A percentile compares a stretch with the other conserved stretches of the same genome.
Evolutionary conservation across 2,113 vertebrate species (phyloP).

Genomic region (Todiramphus saurophagus): DNA sequence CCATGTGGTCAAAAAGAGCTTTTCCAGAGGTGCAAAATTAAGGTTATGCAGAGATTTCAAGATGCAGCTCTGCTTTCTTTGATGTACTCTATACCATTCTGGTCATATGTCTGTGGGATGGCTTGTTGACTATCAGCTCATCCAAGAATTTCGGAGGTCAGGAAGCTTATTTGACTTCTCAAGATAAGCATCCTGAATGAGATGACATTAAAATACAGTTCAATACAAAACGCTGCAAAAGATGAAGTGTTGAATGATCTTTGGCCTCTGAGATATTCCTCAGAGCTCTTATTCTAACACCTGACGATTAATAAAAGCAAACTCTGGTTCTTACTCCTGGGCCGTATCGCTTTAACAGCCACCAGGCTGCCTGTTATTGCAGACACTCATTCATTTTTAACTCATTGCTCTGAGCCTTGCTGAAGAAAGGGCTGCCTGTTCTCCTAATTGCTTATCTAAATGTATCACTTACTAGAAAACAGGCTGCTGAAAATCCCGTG

Average conservation of each 20-base stretch:
- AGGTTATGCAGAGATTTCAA: neutral
- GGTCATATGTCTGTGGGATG: fast-evolving
- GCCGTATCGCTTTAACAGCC: neutral
- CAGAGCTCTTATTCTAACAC: conserved; percentile 11
- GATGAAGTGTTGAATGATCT: neutral
- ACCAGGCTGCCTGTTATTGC: neutral
- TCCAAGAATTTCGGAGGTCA: neutral
- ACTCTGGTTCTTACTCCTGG: neutral
- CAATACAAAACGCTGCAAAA: neutral
- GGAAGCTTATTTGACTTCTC: neutral
- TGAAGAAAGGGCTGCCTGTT: neutral
- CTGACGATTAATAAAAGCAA: conserved; percentile 34
- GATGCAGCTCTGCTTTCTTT: fast-evolving
- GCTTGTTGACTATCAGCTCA: neutral
- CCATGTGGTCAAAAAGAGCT: neutral
- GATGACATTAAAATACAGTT: neutral
- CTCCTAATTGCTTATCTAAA: neutral
- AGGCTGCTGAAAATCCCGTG: neutral
- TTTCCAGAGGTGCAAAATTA: neutral
- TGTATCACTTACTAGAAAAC: neutral
- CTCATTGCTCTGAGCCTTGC: neutral
- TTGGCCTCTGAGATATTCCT: neutral
- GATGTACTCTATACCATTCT: neutral
- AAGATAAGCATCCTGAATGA: neutral
- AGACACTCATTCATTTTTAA: conserved; percentile 38